Conservation (phyloP, 1,140 invertebrate species). For the Asbolus verrucosus region DNA sequence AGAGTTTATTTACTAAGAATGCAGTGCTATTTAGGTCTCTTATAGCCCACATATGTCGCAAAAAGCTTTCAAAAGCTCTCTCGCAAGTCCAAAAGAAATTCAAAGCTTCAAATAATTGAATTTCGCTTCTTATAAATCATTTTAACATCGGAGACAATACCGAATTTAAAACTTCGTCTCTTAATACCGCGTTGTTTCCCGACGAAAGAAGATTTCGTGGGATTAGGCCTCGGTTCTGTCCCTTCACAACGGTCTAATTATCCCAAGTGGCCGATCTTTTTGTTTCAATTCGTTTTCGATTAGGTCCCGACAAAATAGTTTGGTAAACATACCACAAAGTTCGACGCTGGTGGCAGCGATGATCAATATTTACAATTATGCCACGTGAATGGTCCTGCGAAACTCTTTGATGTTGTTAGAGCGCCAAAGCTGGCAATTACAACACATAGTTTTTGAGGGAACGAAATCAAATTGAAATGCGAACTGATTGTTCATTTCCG, state of each 20-base stretch:
- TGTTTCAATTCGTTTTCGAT: background rate
- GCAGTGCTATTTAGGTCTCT: conserved; percentile 26
- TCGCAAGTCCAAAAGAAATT: background rate
- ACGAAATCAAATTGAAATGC: conserved; percentile 23
- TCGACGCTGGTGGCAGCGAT: background rate
- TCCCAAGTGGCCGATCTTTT: conserved; percentile 1
- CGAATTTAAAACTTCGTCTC: conserved; percentile 15
- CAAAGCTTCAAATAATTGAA: conserved; percentile 6
- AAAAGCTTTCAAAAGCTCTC: conserved; percentile 19
- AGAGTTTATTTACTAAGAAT: conserved; percentile 38
- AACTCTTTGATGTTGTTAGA: conserved; percentile 29
- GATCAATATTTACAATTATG: conserved; percentile 34
- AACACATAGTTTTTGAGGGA: conserved; percentile 19
- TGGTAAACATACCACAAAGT: conserved; percentile 14
- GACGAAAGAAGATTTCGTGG: background rate
- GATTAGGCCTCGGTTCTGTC: background rate
- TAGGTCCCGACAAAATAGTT: conserved; percentile 3
- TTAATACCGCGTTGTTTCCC: no score
- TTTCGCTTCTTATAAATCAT: conserved; percentile 6
- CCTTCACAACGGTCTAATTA: background rate
- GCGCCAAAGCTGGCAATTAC: conserved; percentile 31
- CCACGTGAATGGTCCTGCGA: conserved; percentile 25
- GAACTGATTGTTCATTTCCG: conserved; percentile 24
- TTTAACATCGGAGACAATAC: conserved; percentile 12
- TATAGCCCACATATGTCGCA: conserved; percentile 17